phyloP scores from a whole-genome alignment of 2,888 invertebrate genomes.

The Tridacna gigas region DNA sequence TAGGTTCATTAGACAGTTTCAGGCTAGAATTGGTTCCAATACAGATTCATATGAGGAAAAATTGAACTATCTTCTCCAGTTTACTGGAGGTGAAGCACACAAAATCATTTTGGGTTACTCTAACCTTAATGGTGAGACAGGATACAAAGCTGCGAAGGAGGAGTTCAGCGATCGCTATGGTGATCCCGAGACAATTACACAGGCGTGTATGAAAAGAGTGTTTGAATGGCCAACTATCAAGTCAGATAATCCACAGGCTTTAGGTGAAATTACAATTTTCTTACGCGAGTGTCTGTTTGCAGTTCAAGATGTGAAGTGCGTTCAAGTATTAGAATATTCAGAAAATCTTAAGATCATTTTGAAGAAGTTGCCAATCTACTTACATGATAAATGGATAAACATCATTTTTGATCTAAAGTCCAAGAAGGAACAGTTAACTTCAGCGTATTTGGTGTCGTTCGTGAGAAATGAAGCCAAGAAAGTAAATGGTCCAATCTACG shows the following conservation, averaged over 20 bases:
- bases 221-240: constrained; percentile 38
- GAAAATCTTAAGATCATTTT: constrained; percentile 50
- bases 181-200: constrained; percentile 32
- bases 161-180: constrained; percentile 42
- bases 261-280: constrained; percentile 46
- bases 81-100: constrained; percentile 40
- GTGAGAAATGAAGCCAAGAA: constrained; percentile 40
- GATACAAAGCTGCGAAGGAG: neutral
- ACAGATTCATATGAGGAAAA: constrained; percentile 45
- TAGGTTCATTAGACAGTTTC: constrained; percentile 41
- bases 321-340: constrained; percentile 42
- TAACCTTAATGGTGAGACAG: constrained; percentile 21
- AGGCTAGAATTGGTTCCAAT: constrained; percentile 28
- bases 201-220: constrained; percentile 26
- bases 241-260: constrained; percentile 22
- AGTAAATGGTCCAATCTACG: constrained; percentile 40
- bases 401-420: constrained; percentile 29
- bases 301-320: constrained; percentile 13
- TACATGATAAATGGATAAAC: constrained; percentile 53
- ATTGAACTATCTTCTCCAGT: constrained; percentile 38
- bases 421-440: constrained; percentile 13
- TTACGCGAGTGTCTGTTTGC: constrained; percentile 43
- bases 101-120: constrained; percentile 36
- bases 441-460: constrained; percentile 31
- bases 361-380: constrained; percentile 41